phyloP scores from a whole-genome alignment of 2,113 vertebrate species.

The Callaeas wilsoni region DNA sequence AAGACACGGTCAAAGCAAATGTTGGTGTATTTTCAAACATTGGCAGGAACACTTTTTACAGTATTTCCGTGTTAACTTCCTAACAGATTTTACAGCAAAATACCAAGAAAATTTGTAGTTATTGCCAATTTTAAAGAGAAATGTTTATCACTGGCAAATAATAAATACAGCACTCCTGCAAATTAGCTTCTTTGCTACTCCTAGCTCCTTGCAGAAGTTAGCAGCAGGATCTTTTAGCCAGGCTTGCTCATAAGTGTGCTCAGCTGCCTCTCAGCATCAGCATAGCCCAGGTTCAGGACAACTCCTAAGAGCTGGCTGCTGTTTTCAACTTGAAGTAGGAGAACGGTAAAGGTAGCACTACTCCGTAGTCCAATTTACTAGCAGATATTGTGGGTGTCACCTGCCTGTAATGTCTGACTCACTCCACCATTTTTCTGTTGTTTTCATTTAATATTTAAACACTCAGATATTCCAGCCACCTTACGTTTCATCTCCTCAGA shows the following conservation, averaged over 20 bases:
- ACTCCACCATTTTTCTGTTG: conserved; percentile 34
- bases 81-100: background rate
- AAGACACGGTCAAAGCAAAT: background rate
- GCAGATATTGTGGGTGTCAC: background rate
- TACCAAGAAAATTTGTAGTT: background rate
- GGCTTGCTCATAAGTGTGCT: background rate
- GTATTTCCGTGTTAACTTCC: background rate
- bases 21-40: background rate
- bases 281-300: background rate
- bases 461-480: conserved; percentile 63
- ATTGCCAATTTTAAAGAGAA: background rate
- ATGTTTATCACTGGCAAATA: background rate
- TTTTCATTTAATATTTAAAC: conserved; percentile 67
- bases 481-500: conserved; percentile 71
- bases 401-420: conserved; percentile 24
- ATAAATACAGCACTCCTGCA: background rate
- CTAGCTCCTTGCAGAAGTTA: background rate
- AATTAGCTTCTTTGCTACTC: background rate
- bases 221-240: background rate
- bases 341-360: background rate
- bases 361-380: background rate
- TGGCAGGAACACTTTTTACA: background rate
- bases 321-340: background rate
- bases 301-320: background rate
- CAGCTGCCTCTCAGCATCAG: background rate